Evolutionary conservation across 2,797 vertebrate species (phyloP).

Genomic region (Cuculus canorus): DNA sequence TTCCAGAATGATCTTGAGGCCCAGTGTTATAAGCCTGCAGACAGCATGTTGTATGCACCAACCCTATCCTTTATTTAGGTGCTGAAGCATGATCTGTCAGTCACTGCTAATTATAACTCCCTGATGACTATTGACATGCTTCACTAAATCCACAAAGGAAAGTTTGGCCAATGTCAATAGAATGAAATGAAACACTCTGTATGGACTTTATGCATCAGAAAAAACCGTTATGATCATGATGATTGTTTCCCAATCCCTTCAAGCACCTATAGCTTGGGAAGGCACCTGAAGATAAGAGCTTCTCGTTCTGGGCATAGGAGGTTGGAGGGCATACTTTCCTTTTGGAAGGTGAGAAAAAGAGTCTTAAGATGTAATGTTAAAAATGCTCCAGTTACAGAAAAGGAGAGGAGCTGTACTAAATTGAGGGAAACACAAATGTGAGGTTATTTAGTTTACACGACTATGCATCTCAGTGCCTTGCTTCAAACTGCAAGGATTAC

Average conservation of each 20-base stretch:
- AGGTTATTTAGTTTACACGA: not conserved
- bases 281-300: not conserved
- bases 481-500: not conserved
- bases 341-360: not conserved
- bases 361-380: not conserved
- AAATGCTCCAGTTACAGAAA: not conserved
- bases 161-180: not conserved
- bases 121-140: not conserved
- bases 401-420: not conserved
- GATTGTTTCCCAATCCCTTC: not conserved
- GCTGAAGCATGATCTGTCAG: not conserved
- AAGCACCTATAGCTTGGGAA: not conserved
- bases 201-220: not conserved
- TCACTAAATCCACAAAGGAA: not conserved
- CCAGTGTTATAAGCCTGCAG: not conserved
- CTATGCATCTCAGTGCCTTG: not conserved
- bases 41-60: not conserved
- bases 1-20: not conserved
- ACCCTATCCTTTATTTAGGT: not conserved
- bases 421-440: not conserved
- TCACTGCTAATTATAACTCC: not conserved
- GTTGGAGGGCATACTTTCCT: not conserved
- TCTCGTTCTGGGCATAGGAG: not conserved
- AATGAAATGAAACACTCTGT: not conserved
- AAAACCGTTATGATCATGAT: not conserved